Evolutionary conservation across 2,113 vertebrate species (phyloP), one percentile per base, ranked within the genome.

Genomic region (Hemicordylus capensis): DNA sequence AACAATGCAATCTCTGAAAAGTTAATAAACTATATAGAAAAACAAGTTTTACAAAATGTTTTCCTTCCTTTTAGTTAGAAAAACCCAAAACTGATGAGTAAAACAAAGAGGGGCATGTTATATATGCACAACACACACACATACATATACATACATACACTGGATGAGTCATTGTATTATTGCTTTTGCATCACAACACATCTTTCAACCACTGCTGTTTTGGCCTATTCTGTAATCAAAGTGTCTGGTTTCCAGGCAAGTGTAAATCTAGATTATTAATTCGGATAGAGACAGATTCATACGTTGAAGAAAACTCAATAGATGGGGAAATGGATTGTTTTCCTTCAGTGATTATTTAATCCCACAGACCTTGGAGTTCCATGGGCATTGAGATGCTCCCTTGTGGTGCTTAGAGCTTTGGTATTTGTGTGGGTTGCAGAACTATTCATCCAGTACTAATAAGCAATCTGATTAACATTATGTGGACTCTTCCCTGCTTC

Each of bases 381-480:
- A 84, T 92, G 88, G 89, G 90, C 92, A 94, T 75, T 75, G 81
- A 88, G 87, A 90, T 0, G 2, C 87, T 94, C 93, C 90, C 93
- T 89, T 92, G 90, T 84, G 88, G 91, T 89, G 88, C 75, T 87
- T 88, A 90, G 90, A 90, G 81, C 84, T 88, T 20, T 87, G 77
- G 87, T 91, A 81, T 94, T 94, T 90, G 92, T 92, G 83, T 69
- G 88, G 90, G 90, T 90, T 91, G 92, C 90, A 91, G 90, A 94
- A 90, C 90, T 94, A 89, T 86, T 93, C 94, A 94, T 92, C 91
- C 92, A 67, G 67, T 91, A 91, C 92, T 94, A 94, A 95, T 94
- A 94, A 95, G 94, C 93, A 93, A 92, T 88, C 93, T 93, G 89
- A 94, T 94, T 93, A 95, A 93, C 87, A 88, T 89, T 90, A 91